These are phyloP conservation scores for Hartigia nigra DNA, from an alignment of 2,888 invertebrate genomes.

Conservation along the genomic window DNA sequence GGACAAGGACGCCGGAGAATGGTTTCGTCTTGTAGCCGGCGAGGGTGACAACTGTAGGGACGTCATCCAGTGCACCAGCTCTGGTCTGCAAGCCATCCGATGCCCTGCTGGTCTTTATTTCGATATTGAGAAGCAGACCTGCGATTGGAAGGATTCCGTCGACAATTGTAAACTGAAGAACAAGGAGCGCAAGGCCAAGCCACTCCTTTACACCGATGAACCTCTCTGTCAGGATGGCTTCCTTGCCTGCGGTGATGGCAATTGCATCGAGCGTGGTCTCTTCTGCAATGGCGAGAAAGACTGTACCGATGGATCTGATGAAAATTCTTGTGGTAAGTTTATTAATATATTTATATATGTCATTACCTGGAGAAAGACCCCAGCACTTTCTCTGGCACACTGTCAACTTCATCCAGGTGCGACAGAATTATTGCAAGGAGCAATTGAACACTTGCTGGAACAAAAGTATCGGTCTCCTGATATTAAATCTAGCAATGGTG, in stretches of 20 bases:
- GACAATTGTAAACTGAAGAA: slow-evolving; percentile 92
- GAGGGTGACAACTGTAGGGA: slow-evolving; percentile 94
- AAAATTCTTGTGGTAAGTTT: slow-evolving; percentile 88
- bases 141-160: slow-evolving; percentile 94
- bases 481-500: neutral
- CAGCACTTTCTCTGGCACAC: neutral
- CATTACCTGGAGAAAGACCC: neutral
- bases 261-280: slow-evolving; percentile 87
- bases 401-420: neutral
- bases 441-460: neutral
- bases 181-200: slow-evolving; percentile 89
- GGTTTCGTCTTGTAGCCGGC: slow-evolving; percentile 91
- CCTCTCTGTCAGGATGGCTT: slow-evolving; percentile 89
- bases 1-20: slow-evolving; percentile 94
- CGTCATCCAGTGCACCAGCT: slow-evolving; percentile 94
- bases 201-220: slow-evolving; percentile 88
- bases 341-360: neutral
- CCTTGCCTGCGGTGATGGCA: slow-evolving; percentile 88
- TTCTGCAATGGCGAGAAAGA: slow-evolving; percentile 95
- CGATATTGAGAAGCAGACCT: slow-evolving; percentile 94
- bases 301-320: slow-evolving; percentile 89
- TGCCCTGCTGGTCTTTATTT: slow-evolving; percentile 93
- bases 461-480: neutral
- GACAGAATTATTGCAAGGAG: neutral
- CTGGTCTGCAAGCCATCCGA: slow-evolving; percentile 91